phyloP scores from a whole-genome alignment of 2,888 invertebrate species.

The Andrena bicolor region DNA sequence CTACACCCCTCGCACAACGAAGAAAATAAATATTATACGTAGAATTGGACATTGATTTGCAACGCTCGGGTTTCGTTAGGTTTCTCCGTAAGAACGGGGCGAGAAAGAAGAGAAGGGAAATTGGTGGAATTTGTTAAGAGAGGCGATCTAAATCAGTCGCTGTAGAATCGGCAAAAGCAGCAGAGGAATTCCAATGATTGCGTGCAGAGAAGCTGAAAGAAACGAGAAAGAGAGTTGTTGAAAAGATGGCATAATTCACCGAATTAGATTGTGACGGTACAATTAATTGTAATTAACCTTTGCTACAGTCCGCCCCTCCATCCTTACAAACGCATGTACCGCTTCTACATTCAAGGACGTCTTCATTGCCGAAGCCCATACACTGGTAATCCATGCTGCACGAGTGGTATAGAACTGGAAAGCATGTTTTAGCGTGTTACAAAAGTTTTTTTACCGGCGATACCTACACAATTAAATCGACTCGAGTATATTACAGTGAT shows the following conservation, averaged over 20 bases:
- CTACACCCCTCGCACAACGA: too few relatives aligned
- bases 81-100: too few relatives aligned
- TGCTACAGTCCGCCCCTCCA: constrained; percentile 58
- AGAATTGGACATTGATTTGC: too few relatives aligned
- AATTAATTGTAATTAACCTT: constrained; percentile 70
- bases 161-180: constrained; percentile 27
- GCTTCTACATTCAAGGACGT: constrained; percentile 66
- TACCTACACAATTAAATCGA: neutral
- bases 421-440: neutral
- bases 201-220: constrained; percentile 47
- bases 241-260: constrained; percentile 12
- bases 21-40: too few relatives aligned
- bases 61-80: too few relatives aligned
- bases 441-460: neutral
- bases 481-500: neutral
- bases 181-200: constrained; percentile 22
- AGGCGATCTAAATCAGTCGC: constrained; percentile 17
- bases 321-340: constrained; percentile 68
- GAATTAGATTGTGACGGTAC: constrained; percentile 39
- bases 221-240: neutral
- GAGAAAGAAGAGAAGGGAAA: neutral
- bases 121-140: neutral
- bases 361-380: constrained; percentile 1
- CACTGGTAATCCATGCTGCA: constrained; percentile 72
- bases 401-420: constrained; percentile 65